Base-by-base conservation (phyloP, 1,140 invertebrate genomes). In the Macrocentrus cingulum region DNA sequence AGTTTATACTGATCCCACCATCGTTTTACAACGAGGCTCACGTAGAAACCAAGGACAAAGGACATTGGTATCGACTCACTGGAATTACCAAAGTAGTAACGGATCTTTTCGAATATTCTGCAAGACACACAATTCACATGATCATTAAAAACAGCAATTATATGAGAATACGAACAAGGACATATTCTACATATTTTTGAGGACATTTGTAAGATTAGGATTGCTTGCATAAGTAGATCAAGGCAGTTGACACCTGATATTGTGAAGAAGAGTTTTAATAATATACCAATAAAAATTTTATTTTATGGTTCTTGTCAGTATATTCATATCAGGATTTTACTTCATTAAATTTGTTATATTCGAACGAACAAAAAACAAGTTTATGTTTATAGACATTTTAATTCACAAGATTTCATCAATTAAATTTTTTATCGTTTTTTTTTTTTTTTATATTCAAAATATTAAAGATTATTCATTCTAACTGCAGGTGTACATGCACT, bases 1-100 rank as follows among this genome's bases (percentile, higher is more conserved):
- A 95, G 80, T 78, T 90, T 85, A 78, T 93, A 95, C 70, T 94
- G 91, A 67, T 94, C 91, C 92, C 92, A 95, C 91, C 91, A 97
- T 69, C 94, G 82, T 67, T 90, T 91, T 46, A 95, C 92, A 19
- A 96, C 89, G 58, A 96, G 82, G 62, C 87, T 91, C 36, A 97
- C 93, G 79, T 96, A 97, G 82, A 97, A 97, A 61, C 92, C 94
- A 51, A 97, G 83, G 9, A 96, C 92, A 81, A 97, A 96, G 8
- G 94, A 94, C 87, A 97, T 92, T 13, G 91, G 91, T 74, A 94
- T 91, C 34, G 87, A 91, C 66, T 92, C 91, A 66, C 85, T 88
- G 68, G 91, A 90, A 64, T 89, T 86, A 4, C 87, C 84, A 70
- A 91, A 92, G 76, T 94, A 92, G 55, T 84, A 81, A 23, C 88